Percentiles rank a stretch among this genome's conserved stretches.
Evolutionary conservation across 2,797 vertebrate species (phyloP).

Genomic region (Monodelphis domestica): DNA sequence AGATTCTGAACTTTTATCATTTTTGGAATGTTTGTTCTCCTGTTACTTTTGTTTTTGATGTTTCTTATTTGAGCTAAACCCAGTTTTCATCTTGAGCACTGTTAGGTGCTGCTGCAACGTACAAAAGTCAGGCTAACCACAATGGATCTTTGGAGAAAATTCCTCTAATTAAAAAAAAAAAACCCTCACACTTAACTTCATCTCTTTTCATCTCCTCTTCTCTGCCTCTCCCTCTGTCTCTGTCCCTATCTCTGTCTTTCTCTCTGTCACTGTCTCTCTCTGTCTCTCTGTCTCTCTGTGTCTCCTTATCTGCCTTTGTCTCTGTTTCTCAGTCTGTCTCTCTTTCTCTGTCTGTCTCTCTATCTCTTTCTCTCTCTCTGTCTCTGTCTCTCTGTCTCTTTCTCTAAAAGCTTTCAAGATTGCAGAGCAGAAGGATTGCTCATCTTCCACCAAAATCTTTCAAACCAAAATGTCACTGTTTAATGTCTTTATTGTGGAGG

Average conservation of each 20-base stretch:
- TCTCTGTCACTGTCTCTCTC: no score
- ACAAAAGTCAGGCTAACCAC: constrained; percentile 51
- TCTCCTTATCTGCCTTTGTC: no score
- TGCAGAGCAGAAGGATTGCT: constrained; percentile 9
- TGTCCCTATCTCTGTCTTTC: no score
- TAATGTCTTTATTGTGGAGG: background rate
- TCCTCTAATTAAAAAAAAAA: background rate
- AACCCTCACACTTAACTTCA: background rate
- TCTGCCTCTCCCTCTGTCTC: no score
- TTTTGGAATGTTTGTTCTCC: constrained; percentile 60
- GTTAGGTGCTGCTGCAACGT: constrained; percentile 5
- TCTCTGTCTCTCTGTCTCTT: no score
- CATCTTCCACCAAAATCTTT: constrained; percentile 20
- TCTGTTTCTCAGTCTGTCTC: no score
- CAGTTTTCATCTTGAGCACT: constrained; percentile 53
- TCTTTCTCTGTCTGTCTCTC: no score
- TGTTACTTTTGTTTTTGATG: constrained; percentile 65
- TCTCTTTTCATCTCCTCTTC: no score
- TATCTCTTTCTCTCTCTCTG: no score
- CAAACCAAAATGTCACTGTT: constrained; percentile 3
- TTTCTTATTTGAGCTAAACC: constrained; percentile 71
- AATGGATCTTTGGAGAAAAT: constrained; percentile 34
- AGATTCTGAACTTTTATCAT: constrained; percentile 74
- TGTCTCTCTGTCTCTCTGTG: no score
- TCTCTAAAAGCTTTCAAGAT: no score